phyloP scores from a whole-genome alignment of 2,113 vertebrate species.

The Dermatemys mawii region DNA sequence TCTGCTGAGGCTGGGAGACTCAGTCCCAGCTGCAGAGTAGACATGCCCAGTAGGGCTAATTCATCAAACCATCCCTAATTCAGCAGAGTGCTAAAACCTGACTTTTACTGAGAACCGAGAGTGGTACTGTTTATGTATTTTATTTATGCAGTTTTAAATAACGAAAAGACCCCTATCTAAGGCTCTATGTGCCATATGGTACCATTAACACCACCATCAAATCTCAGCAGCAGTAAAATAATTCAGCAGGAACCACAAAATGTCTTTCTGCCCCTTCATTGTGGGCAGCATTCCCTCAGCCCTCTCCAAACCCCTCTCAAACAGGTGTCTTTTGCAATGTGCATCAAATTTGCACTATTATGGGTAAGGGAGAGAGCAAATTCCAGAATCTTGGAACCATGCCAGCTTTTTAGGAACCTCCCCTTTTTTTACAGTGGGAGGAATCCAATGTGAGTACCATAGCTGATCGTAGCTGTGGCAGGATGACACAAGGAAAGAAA shows the following conservation, averaged over 20 bases:
- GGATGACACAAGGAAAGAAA: accelerated
- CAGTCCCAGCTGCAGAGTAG: background rate
- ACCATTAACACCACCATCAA: background rate
- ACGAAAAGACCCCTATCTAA: background rate
- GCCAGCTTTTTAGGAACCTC: accelerated
- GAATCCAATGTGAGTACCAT: background rate
- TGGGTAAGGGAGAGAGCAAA: background rate
- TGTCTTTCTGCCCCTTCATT: background rate
- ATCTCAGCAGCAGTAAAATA: background rate
- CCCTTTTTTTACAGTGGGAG: accelerated
- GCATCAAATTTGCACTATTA: background rate
- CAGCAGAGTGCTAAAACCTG: background rate
- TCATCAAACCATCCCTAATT: background rate
- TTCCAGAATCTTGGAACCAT: background rate
- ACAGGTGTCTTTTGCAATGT: background rate
- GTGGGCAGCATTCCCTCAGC: background rate
- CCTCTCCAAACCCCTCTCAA: background rate
- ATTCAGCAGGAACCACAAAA: background rate
- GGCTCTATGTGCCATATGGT: background rate
- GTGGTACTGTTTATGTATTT: background rate
- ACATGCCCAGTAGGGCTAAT: background rate
- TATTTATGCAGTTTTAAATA: background rate
- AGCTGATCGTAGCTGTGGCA: background rate
- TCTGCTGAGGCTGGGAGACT: background rate
- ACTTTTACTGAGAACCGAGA: background rate